Conservation (phyloP, 2,888 invertebrate species). For the Acrobasis repandana region DNA sequence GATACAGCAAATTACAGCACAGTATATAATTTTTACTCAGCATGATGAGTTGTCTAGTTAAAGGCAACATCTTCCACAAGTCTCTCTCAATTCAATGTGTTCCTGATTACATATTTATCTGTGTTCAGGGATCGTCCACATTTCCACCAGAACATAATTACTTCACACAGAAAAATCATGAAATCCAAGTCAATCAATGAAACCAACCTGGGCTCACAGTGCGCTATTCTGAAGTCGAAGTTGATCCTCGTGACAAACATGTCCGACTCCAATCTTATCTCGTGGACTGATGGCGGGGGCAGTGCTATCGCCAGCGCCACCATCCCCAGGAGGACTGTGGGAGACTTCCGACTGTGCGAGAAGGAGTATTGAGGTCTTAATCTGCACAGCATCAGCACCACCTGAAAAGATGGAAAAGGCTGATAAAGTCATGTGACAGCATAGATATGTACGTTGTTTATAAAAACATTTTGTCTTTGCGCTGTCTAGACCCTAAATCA, state of each 20-base stretch:
- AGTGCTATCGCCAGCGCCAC: conserved; percentile 97
- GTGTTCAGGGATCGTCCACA: no score
- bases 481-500: no score
- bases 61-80: no score
- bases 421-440: conserved; percentile 27
- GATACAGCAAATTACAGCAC: background rate
- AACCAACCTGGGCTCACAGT: conserved; percentile 99
- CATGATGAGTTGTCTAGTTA: no score
- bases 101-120: no score
- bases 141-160: no score
- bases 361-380: conserved; percentile 96
- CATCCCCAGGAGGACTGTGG: conserved; percentile 95
- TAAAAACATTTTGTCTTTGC: background rate
- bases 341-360: conserved; percentile 93
- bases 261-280: conserved; percentile 96
- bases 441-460: conserved; percentile 8
- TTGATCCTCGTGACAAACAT: conserved; percentile 98
- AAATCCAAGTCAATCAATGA: conserved; percentile 61
- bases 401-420: conserved; percentile 84
- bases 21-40: background rate
- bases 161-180: conserved; percentile 22
- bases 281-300: conserved; percentile 98
- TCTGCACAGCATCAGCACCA: conserved; percentile 95
- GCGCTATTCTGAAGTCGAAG: conserved; percentile 97
- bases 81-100: no score